Evolutionary conservation across 2,113 vertebrate species (phyloP), one percentile per base, ranked within the genome.

Genomic region (Oncorhynchus keta): DNA sequence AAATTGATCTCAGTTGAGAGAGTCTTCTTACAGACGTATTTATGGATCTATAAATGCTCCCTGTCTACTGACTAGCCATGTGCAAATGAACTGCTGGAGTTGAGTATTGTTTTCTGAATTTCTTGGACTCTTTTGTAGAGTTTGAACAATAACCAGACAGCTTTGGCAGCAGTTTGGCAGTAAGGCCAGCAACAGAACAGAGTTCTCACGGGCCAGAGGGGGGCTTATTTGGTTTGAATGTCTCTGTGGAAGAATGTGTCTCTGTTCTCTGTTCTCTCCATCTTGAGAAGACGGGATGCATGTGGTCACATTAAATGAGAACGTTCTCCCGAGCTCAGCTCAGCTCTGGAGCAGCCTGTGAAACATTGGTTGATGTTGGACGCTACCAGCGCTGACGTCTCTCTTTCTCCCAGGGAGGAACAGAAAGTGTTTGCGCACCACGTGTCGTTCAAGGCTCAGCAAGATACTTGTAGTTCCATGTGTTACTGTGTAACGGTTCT

Each of bases 361-460:
- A 84, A 73, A 72, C 18, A 77, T 77, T 70, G 79, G 75, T 67
- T 49, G 74, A 84, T 64, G 61, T 85, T 64, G 65, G 79, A 83
- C 82, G 64, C 69, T 24, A 26, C 77, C 81, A 81, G 83, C 80
- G 84, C 80, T 73, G 77, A 86, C 74, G 74, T 72, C 65, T 85
- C 76, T 76, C 68, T 70, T 30, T 76, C 62, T 62, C 79, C 79
- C 74, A 78, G 82, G 83, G 79, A 85, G 68, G 79, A 78, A 62
- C 79, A 81, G 78, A 86, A 88, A 89, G 78, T 83, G 88, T 87
- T 84, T 83, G 73, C 81, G 73, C 2, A 2, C 39, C 39, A 45
- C 69, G 55, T 89, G 82, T 85, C 87, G 77, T 83, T 87, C 76
- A 59, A 81, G 75, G 80, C 82, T 83, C 77, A 74, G 51, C 22